Evolutionary conservation across 2,888 invertebrate genomes (phyloP).

Genomic region (Acleris holmiana): DNA sequence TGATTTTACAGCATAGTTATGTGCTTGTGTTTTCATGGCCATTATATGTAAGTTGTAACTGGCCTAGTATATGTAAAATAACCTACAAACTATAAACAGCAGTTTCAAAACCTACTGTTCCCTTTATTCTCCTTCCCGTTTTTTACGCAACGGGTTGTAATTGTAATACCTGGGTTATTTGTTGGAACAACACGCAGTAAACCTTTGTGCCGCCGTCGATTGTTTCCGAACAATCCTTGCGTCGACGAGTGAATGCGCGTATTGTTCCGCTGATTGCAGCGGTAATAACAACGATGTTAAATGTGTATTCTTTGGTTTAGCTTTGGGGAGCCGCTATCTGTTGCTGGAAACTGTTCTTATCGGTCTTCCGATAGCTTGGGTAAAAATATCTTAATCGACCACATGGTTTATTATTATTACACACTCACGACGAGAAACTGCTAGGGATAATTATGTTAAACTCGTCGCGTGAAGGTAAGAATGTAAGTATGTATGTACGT

Average conservation of each 20-base stretch:
- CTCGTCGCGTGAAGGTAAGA: too few species aligned
- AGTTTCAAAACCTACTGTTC: too few species aligned
- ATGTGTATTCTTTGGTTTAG: neutral
- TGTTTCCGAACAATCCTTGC: conserved; percentile 6
- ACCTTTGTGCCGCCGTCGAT: conserved; percentile 3
- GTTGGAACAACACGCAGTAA: conserved; percentile 8
- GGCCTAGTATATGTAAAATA: too few species aligned
- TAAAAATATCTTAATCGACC: neutral
- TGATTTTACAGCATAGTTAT: too few species aligned
- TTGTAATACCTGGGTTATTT: conserved; percentile 3
- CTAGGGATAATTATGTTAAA: too few species aligned
- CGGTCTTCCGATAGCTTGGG: neutral
- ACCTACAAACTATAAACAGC: too few species aligned
- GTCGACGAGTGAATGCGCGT: conserved; percentile 8
- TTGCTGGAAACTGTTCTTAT: neutral
- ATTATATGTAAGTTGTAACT: too few species aligned
- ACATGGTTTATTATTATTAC: too few species aligned
- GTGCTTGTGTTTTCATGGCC: too few species aligned
- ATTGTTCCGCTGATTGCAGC: conserved; percentile 12
- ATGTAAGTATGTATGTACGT: too few species aligned
- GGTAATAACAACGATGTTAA: conserved; percentile 9
- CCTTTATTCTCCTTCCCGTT: too few species aligned
- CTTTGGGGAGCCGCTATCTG: conserved; percentile 2
- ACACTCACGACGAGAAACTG: too few species aligned
- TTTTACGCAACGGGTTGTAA: neutral